A percentile compares a stretch with the other conserved stretches of the same genome.
Evolutionary conservation across 2,113 vertebrate species (phyloP).

Genomic region (Agapornis roseicollis): DNA sequence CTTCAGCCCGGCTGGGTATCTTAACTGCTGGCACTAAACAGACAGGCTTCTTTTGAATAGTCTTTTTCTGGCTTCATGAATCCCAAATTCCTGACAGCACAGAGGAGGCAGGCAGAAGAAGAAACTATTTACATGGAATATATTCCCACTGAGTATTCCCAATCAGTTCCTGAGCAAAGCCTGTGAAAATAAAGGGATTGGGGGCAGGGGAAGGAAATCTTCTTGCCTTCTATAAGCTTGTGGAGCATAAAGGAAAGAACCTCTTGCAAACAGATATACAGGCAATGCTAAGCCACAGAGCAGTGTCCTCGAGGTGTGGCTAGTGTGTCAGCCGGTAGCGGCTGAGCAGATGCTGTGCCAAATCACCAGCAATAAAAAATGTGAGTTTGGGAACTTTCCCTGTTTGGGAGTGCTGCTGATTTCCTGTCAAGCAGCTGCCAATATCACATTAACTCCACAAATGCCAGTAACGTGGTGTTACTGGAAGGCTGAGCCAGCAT

Average conservation of each 20-base stretch:
- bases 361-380: background rate
- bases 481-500: background rate
- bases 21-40: background rate
- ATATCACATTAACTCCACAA: background rate
- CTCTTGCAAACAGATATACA: background rate
- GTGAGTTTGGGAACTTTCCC: background rate
- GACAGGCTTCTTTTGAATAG: background rate
- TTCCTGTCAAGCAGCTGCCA: background rate
- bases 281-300: background rate
- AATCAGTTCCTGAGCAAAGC: background rate
- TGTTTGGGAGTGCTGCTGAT: background rate
- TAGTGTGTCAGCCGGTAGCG: background rate
- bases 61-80: background rate
- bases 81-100: background rate
- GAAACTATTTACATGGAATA: conserved; percentile 45
- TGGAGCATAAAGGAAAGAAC: background rate
- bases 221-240: background rate
- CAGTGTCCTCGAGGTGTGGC: background rate
- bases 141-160: conserved; percentile 1
- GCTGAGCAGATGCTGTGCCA: background rate
- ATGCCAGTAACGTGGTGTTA: background rate
- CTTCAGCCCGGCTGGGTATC: background rate
- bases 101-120: conserved; percentile 1
- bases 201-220: background rate
- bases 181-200: background rate